phyloP scores from a whole-genome alignment of 2,113 vertebrate genomes.

The Ginglymostoma cirratum region DNA sequence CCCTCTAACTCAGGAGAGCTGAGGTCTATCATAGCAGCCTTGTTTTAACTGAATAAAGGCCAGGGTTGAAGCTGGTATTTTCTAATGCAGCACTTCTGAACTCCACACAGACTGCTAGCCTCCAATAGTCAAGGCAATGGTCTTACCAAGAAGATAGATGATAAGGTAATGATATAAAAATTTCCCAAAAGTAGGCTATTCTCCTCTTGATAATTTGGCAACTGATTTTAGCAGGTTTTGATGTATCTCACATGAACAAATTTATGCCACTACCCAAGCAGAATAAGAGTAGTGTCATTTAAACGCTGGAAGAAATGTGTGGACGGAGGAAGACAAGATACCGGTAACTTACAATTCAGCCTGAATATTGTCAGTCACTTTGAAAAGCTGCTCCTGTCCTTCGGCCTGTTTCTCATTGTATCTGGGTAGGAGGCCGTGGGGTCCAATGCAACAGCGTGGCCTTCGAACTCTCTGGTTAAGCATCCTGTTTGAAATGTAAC shows the following conservation, averaged over 20 bases:
- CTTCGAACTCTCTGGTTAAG: conserved; percentile 73
- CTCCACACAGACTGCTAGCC: not conserved
- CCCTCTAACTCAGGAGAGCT: not conserved
- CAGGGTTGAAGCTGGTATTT: not conserved
- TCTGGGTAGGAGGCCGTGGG: conserved; percentile 82
- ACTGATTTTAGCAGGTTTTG: not conserved
- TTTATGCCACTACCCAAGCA: no score
- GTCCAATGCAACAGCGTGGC: conserved; percentile 83
- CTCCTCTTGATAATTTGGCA: not conserved
- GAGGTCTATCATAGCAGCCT: not conserved
- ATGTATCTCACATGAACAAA: not conserved
- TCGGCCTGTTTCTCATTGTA: conserved; percentile 77
- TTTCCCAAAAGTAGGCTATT: not conserved
- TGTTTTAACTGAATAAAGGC: not conserved
- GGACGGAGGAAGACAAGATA: not conserved
- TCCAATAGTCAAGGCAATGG: not conserved
- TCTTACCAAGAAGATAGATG: not conserved
- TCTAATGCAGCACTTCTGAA: not conserved
- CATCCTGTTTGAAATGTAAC: conserved; percentile 54
- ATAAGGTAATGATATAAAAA: not conserved
- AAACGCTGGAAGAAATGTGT: not conserved
- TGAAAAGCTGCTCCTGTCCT: conserved; percentile 92
- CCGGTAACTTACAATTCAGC: conserved; percentile 83
- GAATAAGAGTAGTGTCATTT: not conserved
- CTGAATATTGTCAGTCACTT: conserved; percentile 82